Percentiles rank a stretch among this genome's conserved stretches.
These are phyloP conservation scores for Ligdia adustata DNA, from an alignment of 2,888 invertebrate species.

Conservation along the genomic window DNA sequence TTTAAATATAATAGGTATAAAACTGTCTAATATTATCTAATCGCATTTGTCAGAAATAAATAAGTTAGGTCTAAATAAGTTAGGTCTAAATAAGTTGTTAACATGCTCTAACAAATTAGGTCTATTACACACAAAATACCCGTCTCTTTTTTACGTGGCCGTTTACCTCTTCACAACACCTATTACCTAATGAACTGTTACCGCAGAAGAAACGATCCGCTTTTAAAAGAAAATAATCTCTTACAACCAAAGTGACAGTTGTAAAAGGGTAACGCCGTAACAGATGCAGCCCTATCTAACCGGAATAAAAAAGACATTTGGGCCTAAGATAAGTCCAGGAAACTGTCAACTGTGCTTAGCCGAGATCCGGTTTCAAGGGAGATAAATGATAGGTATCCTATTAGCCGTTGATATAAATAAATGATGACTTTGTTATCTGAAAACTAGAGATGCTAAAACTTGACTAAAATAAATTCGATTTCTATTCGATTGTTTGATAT, in stretches of 20 bases:
- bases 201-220: slow-evolving; percentile 10
- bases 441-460: neutral
- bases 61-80: too few species aligned
- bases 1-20: too few species aligned
- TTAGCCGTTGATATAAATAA: slow-evolving; percentile 11
- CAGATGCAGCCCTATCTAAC: slow-evolving; percentile 38
- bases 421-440: slow-evolving; percentile 1
- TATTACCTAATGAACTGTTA: slow-evolving; percentile 17
- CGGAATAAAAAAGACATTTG: slow-evolving; percentile 39
- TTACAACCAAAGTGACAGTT: slow-evolving; percentile 18
- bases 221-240: slow-evolving; percentile 15
- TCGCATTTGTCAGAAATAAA: too few species aligned
- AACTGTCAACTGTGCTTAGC: slow-evolving; percentile 50
- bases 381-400: slow-evolving; percentile 54
- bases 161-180: slow-evolving; percentile 5
- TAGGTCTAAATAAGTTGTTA: too few species aligned
- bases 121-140: slow-evolving; percentile 3
- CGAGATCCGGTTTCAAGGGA: slow-evolving; percentile 41
- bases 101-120: slow-evolving; percentile 3
- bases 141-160: neutral
- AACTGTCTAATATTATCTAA: too few species aligned
- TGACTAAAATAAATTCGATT: too few species aligned
- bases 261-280: slow-evolving; percentile 31
- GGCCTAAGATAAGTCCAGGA: slow-evolving; percentile 48
- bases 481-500: too few species aligned